These are phyloP conservation scores for Dendroctonus ponderosae DNA, from an alignment of 1,140 invertebrate species.

Conservation along the genomic window DNA sequence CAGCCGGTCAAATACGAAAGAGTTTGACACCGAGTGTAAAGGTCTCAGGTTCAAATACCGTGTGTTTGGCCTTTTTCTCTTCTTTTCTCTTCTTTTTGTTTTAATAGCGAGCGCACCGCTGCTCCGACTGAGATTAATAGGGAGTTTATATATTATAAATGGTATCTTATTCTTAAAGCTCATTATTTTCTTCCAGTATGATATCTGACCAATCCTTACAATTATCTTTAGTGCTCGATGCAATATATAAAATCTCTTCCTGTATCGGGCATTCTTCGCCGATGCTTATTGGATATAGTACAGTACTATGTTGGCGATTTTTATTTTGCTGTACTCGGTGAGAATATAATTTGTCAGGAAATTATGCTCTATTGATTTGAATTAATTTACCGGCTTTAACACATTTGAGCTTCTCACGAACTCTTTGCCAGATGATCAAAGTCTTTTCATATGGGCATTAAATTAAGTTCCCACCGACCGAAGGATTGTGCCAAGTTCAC, in stretches of 20 bases:
- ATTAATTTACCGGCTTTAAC: too few species aligned
- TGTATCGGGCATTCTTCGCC: conserved; percentile 22
- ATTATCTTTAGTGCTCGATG: conserved; percentile 34
- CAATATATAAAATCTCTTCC: conserved; percentile 38
- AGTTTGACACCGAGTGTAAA: conserved; percentile 46
- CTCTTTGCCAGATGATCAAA: too few species aligned
- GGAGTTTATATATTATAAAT: conserved; percentile 43
- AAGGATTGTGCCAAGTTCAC: too few species aligned
- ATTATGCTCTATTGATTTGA: too few species aligned
- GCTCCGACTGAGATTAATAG: conserved; percentile 45
- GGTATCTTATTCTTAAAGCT: conserved; percentile 35
- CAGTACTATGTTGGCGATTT: conserved; percentile 15
- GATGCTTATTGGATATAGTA: conserved; percentile 32
- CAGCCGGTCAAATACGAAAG: conserved; percentile 16
- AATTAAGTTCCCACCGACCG: too few species aligned
- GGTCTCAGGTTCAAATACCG: conserved; percentile 48
- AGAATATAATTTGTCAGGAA: conserved; percentile 16
- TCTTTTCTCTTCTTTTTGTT: conserved; percentile 35
- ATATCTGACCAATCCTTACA: conserved; percentile 37
- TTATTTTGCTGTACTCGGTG: conserved; percentile 15
- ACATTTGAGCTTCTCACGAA: too few species aligned
- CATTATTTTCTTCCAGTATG: conserved; percentile 36
- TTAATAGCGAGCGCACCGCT: conserved; percentile 37
- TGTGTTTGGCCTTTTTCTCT: conserved; percentile 37
- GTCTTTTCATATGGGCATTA: too few species aligned